A percentile compares a stretch with the other conserved stretches of the same genome.
Conservation (phyloP, 2,888 invertebrate species). For the Heterodera filipjevi region DNA sequence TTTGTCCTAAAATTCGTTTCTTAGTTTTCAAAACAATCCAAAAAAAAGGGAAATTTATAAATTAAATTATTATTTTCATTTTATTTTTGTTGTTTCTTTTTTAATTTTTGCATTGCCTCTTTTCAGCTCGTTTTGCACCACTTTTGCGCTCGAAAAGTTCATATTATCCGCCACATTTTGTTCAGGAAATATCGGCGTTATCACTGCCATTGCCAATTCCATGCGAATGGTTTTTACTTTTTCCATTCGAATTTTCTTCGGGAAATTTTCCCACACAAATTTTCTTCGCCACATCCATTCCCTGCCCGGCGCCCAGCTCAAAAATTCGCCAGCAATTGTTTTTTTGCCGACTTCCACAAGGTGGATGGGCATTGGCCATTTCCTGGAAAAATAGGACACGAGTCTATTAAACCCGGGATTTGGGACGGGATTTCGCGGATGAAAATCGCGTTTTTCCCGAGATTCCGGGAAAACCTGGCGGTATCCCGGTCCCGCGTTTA, state of each 20-base stretch:
- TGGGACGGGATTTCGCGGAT: too few relatives aligned
- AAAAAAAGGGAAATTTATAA: too few relatives aligned
- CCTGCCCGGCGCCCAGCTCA: background rate
- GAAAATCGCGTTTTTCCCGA: too few relatives aligned
- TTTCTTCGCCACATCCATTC: background rate
- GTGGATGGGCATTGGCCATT: constrained; percentile 4
- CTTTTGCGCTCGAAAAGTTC: background rate
- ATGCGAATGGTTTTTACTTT: background rate
- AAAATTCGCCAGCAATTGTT: background rate
- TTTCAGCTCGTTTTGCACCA: background rate
- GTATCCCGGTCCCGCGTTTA: too few relatives aligned
- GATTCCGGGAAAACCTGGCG: too few relatives aligned
- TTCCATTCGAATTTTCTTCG: background rate
- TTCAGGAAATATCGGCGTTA: background rate
- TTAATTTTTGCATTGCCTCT: background rate
- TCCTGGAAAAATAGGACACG: background rate
- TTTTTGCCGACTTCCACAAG: background rate
- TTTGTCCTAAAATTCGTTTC: too few relatives aligned
- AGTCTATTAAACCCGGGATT: too few relatives aligned
- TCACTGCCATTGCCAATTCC: background rate
- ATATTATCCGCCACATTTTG: background rate
- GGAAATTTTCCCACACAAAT: background rate
- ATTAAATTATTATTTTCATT: background rate
- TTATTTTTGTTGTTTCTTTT: background rate
- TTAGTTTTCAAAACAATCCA: too few relatives aligned